Evolutionary conservation across 2,113 vertebrate genomes (phyloP).

Genomic region (Lepus timidus): DNA sequence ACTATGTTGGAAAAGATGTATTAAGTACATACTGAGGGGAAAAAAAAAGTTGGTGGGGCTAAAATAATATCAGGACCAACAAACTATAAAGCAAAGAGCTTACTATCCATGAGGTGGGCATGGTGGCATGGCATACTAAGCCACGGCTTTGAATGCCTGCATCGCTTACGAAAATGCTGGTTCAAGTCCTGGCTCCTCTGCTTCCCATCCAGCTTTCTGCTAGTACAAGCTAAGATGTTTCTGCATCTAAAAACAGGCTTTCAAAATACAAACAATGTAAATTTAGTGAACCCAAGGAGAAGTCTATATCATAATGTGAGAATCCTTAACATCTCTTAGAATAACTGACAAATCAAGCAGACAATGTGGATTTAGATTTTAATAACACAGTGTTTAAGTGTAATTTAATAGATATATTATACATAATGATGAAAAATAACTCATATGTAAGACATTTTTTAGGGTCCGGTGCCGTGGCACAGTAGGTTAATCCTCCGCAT

Average conservation of each 20-base stretch:
- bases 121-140: too few species aligned
- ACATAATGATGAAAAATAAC: not conserved
- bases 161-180: too few species aligned
- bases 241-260: not conserved
- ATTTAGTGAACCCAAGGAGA: not conserved
- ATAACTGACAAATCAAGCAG: not conserved
- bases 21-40: not conserved
- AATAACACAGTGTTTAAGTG: conserved; percentile 14
- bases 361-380: not conserved
- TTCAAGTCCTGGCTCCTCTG: too few species aligned
- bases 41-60: not conserved
- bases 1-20: not conserved
- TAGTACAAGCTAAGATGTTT: too few species aligned
- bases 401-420: not conserved
- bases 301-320: not conserved
- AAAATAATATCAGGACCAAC: not conserved
- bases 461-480: too few species aligned
- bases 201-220: too few species aligned
- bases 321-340: not conserved
- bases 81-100: not conserved
- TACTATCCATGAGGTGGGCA: not conserved
- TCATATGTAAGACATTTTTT: not conserved
- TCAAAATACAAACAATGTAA: not conserved
- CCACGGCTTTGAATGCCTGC: too few species aligned
- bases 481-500: too few species aligned